Conservation (phyloP, 2,888 invertebrate species). For the Bombyx huttoni region DNA sequence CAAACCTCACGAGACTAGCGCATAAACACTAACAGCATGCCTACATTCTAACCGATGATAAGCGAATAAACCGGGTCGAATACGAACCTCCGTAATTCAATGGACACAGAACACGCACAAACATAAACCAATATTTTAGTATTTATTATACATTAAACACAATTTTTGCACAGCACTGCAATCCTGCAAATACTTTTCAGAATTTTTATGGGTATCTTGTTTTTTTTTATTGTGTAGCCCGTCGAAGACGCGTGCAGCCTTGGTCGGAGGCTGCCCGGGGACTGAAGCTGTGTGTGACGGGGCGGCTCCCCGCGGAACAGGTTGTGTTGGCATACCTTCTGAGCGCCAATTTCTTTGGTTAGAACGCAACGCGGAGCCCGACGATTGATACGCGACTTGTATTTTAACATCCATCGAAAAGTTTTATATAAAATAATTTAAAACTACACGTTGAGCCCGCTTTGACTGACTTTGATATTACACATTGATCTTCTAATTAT, state of each 20-base stretch:
- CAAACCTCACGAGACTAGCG: no score
- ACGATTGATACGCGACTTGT: slow-evolving; percentile 45
- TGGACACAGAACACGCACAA: slow-evolving; percentile 23
- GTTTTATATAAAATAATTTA: background rate
- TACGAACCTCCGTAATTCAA: slow-evolving; percentile 59
- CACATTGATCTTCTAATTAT: no score
- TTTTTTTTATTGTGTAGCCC: slow-evolving; percentile 24
- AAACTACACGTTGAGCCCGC: no score
- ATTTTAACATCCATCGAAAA: slow-evolving; percentile 1
- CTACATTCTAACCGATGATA: no score
- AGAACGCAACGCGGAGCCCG: slow-evolving; percentile 35
- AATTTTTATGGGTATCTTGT: slow-evolving; percentile 9
- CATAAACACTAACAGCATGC: no score
- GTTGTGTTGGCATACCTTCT: slow-evolving; percentile 59
- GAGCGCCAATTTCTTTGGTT: slow-evolving; percentile 59
- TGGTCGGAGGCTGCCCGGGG: slow-evolving; percentile 40
- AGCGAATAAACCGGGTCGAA: background rate
- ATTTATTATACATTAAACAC: slow-evolving; percentile 14
- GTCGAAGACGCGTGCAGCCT: slow-evolving; percentile 27
- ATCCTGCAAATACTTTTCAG: slow-evolving; percentile 38
- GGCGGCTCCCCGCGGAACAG: slow-evolving; percentile 45
- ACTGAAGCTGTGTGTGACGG: slow-evolving; percentile 27
- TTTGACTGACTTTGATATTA: no score
- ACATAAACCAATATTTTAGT: slow-evolving; percentile 1
- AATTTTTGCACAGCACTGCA: slow-evolving; percentile 51